Conservation (phyloP, 2,888 invertebrate genomes). For the Tinea pellionella region DNA sequence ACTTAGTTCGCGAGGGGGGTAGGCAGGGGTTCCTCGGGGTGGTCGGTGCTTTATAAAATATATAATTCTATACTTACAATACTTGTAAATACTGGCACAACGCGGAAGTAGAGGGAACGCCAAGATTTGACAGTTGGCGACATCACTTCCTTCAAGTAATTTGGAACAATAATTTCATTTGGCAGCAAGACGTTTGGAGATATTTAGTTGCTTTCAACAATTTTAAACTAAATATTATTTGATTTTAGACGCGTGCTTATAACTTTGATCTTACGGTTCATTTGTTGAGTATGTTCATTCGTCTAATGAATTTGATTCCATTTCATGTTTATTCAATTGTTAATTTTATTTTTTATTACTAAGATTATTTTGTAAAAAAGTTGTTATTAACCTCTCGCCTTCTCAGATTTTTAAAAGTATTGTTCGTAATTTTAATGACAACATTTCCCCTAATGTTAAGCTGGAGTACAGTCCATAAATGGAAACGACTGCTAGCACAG, state of each 20-base stretch:
- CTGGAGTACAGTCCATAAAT: no score
- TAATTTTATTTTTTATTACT: no score
- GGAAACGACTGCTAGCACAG: no score
- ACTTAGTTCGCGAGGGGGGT: slow-evolving; percentile 62
- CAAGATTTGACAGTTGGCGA: slow-evolving; percentile 17
- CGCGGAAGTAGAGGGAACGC: slow-evolving; percentile 48
- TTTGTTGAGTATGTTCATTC: not conserved
- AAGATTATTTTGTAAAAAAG: no score
- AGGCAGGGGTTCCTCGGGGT: slow-evolving; percentile 21
- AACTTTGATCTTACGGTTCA: not conserved
- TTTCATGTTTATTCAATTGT: no score
- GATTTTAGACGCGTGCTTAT: not conserved
- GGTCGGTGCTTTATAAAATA: slow-evolving; percentile 63
- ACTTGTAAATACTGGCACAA: slow-evolving; percentile 63
- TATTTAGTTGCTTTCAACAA: not conserved
- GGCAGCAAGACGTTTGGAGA: not conserved
- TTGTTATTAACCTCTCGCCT: no score
- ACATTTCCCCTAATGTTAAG: no score
- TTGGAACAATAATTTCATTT: slow-evolving; percentile 5
- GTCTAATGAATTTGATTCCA: no score
- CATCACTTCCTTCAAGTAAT: slow-evolving; percentile 11
- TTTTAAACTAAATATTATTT: not conserved
- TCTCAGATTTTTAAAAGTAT: no score
- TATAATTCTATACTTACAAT: slow-evolving; percentile 71
- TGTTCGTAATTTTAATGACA: no score